These are phyloP conservation scores for Megastigmus dorsalis DNA, from an alignment of 2,888 invertebrate species.

Conservation along the genomic window DNA sequence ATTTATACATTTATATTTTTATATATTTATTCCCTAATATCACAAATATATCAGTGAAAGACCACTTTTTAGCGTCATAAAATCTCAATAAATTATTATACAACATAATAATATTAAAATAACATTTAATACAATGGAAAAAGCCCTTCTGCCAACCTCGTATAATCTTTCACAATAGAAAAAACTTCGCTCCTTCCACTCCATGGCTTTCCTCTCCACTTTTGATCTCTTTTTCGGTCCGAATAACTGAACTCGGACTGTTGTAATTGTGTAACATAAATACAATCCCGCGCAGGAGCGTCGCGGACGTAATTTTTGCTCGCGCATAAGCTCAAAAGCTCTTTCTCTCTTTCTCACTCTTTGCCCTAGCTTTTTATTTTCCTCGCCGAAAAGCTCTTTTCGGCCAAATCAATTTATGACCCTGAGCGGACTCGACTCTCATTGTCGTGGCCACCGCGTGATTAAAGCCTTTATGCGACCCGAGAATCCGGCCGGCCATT, in stretches of 20 bases:
- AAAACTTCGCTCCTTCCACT: background rate
- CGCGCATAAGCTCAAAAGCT: conserved; percentile 72
- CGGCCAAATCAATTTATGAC: conserved; percentile 74
- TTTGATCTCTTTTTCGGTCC: background rate
- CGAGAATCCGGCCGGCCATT: conserved; percentile 64
- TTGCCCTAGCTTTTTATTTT: conserved; percentile 63
- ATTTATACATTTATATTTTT: too few species aligned
- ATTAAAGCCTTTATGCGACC: conserved; percentile 72
- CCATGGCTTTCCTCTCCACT: background rate
- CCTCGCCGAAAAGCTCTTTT: conserved; percentile 65
- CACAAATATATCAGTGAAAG: too few species aligned
- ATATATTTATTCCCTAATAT: too few species aligned
- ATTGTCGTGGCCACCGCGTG: conserved; percentile 69
- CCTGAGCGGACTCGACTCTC: conserved; percentile 62
- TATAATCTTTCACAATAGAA: too few species aligned
- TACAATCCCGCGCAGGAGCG: conserved; percentile 70
- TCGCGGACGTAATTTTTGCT: conserved; percentile 71
- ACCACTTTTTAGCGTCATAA: too few species aligned
- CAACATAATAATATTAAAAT: too few species aligned
- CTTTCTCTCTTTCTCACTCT: too few species aligned
- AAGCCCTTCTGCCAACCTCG: too few species aligned
- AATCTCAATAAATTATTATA: too few species aligned
- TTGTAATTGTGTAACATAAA: conserved; percentile 73
- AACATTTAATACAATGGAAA: too few species aligned
- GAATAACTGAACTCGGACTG: conserved; percentile 38